A percentile compares a stretch with the other conserved stretches of the same genome.
Evolutionary conservation across 2,113 vertebrate species (phyloP).

Genomic region (Setophaga petechia): DNA sequence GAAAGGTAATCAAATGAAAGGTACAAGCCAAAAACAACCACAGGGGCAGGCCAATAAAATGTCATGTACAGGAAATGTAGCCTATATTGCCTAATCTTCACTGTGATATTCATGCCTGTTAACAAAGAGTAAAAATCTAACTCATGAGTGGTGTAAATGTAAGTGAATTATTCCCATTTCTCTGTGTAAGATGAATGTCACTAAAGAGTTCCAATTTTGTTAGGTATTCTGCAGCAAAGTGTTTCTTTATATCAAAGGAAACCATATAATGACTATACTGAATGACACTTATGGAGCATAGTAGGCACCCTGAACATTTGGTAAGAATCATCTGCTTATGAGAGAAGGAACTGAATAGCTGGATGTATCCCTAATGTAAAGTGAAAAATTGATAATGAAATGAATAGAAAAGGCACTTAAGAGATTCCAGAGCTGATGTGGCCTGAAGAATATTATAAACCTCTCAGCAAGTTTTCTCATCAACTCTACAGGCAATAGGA

Average conservation of each 20-base stretch:
- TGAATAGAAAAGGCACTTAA: slow-evolving; percentile 2
- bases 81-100: neutral
- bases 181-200: neutral
- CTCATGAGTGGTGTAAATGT: neutral
- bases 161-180: slow-evolving; percentile 15
- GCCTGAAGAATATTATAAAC: neutral
- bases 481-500: neutral
- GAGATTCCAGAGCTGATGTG: neutral
- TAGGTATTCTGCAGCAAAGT: neutral
- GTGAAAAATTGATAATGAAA: neutral
- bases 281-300: neutral
- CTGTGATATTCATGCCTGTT: neutral
- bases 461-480: neutral
- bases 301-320: slow-evolving; percentile 6
- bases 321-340: neutral
- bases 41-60: neutral
- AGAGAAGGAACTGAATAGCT: neutral
- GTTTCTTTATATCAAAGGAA: slow-evolving; percentile 23
- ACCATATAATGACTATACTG: neutral
- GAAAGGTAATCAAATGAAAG: neutral
- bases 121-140: slow-evolving; percentile 3
- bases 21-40: slow-evolving; percentile 1
- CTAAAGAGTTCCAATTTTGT: neutral
- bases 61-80: neutral
- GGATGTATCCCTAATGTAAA: neutral